Percentiles rank a stretch among this genome's conserved stretches.
Conservation (phyloP, 2,113 vertebrate species). For the Macquaria australasica region DNA sequence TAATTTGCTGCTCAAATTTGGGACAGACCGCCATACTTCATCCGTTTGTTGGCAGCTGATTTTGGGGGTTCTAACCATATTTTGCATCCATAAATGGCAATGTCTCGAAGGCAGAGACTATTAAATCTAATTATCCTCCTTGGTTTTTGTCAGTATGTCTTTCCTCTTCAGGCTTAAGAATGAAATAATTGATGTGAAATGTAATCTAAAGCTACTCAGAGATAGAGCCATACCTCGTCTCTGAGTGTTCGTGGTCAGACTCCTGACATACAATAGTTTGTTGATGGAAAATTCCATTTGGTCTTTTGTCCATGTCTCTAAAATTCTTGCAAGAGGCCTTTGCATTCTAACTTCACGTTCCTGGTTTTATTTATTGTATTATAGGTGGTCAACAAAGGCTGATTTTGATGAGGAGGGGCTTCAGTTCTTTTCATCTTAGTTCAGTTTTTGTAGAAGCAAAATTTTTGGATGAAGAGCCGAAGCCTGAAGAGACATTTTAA, state of each 20-base stretch:
- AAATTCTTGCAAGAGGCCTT: background rate
- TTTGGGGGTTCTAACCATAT: conserved; percentile 18
- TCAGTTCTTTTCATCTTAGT: background rate
- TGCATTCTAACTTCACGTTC: background rate
- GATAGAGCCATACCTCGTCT: background rate
- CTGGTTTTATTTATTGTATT: conserved; percentile 3
- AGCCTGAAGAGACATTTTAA: conserved; percentile 13
- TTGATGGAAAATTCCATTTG: conserved; percentile 10
- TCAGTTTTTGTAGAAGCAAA: conserved; percentile 5
- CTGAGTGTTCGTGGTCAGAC: background rate
- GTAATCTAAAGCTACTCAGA: background rate
- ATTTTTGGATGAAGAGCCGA: background rate
- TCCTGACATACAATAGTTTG: background rate
- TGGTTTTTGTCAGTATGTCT: conserved; percentile 9
- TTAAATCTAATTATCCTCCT: conserved; percentile 15
- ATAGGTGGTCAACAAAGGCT: background rate
- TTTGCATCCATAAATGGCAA: conserved; percentile 18
- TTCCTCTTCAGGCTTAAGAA: background rate
- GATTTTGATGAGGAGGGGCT: background rate
- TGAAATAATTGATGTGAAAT: background rate
- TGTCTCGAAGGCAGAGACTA: conserved; percentile 13
- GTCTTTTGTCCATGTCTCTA: background rate
- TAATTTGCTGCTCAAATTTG: conserved; percentile 44
- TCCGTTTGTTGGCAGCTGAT: conserved; percentile 40
- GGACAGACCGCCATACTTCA: conserved; percentile 27